Base-by-base conservation (phyloP, 2,113 vertebrate species). In the Monarcha castaneiventris region DNA sequence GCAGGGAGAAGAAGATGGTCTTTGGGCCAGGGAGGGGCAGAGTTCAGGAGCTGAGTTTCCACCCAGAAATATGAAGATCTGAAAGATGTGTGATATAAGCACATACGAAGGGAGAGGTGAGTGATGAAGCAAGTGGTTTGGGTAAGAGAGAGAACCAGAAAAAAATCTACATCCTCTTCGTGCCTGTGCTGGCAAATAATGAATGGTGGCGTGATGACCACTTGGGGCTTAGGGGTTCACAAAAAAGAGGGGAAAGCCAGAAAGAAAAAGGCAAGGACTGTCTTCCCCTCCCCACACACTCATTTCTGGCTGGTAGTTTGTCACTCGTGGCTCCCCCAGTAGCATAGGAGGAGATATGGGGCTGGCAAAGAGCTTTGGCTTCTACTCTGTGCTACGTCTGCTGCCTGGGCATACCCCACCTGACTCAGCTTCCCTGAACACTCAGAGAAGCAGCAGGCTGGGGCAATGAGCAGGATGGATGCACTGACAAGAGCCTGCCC, bases 351-450 rank as follows among this genome's bases (percentile, higher is more conserved):
- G 41, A 89, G 66, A 22, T 20, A 11, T 1, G 17, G 21, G 32
- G 5, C 74, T 91, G 72, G 69, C 52, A 87, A 83, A 71, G 22
- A 82, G 16, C n/a, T 44, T 61, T 16, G 56, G 6, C 37, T 44
- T 85, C 29, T 48, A 0, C 32, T 58, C 33, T 71, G 30, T 75
- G 63, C 41, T 68, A 7, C 3, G 2, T 35, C 35, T 63, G 54
- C 67, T 93, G 58, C 16, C 6, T 89, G 46, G 15, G 33, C 19
- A 41, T 4, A 13, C 13, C 2, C 2, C 51, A n/a, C 0, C 0
- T 52, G 54, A 32, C 27, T 51, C 5, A 1, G 33, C 69, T 90
- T 75, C 83, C 58, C 22, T 4, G 6, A 82, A 13, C 8, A 5
- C 29, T 33, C 16, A 12, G 48, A 72, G 62, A 74, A 77, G 54